phyloP scores from a whole-genome alignment of 1,140 invertebrate species.

The Pseudomyrmex dendroicus region DNA sequence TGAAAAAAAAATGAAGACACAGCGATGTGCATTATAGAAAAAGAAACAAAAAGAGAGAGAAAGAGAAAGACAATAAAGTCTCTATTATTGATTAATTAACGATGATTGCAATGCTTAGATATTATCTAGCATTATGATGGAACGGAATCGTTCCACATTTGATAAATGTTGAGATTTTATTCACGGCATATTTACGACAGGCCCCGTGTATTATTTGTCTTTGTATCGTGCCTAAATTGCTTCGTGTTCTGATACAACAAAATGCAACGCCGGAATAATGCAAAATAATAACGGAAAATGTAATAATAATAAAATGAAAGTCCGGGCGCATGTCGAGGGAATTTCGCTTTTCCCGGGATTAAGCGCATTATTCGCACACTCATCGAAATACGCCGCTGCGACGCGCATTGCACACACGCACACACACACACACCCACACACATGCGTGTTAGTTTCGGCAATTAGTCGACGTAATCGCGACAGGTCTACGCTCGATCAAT shows the following conservation, averaged over 20 bases:
- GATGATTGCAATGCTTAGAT: slow-evolving; percentile 16
- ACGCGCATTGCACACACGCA: background rate
- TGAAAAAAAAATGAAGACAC: too few relatives aligned
- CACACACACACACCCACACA: background rate
- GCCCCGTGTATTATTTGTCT: slow-evolving; percentile 31
- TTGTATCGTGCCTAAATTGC: slow-evolving; percentile 32
- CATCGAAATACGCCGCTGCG: slow-evolving; percentile 27
- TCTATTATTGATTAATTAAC: slow-evolving; percentile 46
- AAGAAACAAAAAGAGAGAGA: background rate
- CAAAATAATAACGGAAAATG: slow-evolving; percentile 58
- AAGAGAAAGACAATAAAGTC: background rate
- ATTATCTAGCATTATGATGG: slow-evolving; percentile 35
- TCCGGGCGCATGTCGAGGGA: background rate
- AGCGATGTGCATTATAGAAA: background rate
- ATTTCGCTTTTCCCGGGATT: slow-evolving; percentile 51
- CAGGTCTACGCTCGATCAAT: slow-evolving; percentile 63
- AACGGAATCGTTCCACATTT: background rate
- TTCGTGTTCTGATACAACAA: slow-evolving; percentile 12
- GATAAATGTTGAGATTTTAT: slow-evolving; percentile 38
- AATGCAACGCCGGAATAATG: slow-evolving; percentile 30
- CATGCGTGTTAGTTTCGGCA: slow-evolving; percentile 49
- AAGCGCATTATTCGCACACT: slow-evolving; percentile 56
- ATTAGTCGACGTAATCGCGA: slow-evolving; percentile 61
- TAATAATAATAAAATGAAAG: slow-evolving; percentile 50
- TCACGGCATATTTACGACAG: slow-evolving; percentile 13